Evolutionary conservation across 2,797 vertebrate species (phyloP).

Genomic region (Agapornis canus): DNA sequence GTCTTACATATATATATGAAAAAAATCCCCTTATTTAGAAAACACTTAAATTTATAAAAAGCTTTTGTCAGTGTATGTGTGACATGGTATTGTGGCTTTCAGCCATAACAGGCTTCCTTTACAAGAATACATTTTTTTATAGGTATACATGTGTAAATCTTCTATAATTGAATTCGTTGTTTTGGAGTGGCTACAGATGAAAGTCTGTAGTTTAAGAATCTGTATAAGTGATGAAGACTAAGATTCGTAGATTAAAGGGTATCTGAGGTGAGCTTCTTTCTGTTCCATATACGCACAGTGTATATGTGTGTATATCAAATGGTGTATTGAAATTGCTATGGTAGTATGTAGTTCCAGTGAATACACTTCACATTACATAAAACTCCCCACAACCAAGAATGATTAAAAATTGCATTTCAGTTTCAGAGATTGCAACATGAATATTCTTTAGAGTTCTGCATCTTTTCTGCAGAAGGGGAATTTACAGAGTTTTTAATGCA

Average conservation of each 20-base stretch:
- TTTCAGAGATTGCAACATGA: neutral
- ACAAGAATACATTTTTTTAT: accelerated
- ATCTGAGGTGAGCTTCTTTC: neutral
- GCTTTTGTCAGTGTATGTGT: accelerated
- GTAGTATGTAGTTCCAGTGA: neutral
- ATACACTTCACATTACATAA: neutral
- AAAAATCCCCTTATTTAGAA: neutral
- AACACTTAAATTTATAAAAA: neutral
- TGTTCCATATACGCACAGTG: neutral
- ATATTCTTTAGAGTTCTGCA: neutral
- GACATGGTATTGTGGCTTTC: neutral
- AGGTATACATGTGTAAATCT: neutral
- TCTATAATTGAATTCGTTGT: neutral
- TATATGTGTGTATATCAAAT: neutral
- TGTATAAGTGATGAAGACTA: neutral
- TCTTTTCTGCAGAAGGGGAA: neutral
- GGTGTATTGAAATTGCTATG: neutral
- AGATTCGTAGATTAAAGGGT: neutral
- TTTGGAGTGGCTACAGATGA: neutral
- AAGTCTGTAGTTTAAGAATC: neutral
- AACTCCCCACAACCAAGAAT: neutral
- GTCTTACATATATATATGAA: neutral
- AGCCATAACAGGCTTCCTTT: neutral
- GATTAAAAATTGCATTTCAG: neutral
- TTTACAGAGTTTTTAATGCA: neutral